Evolutionary conservation across 2,888 invertebrate genomes (phyloP).

Genomic region (Lithophane socia): DNA sequence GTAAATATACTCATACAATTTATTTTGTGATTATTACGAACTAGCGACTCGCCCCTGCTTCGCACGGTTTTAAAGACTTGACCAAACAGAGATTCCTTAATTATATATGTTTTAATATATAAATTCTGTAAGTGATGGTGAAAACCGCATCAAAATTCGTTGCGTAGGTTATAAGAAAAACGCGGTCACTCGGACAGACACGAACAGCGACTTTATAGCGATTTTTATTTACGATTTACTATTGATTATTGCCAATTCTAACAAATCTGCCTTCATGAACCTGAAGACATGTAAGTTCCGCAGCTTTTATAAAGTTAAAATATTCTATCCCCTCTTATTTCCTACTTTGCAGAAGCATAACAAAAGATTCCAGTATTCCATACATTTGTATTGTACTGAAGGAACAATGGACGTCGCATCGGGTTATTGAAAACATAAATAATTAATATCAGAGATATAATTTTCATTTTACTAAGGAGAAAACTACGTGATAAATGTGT

Average conservation of each 20-base stretch:
- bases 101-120: not conserved
- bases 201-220: too few relatives aligned
- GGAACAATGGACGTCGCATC: not conserved
- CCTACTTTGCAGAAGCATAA: not conserved
- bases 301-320: not conserved
- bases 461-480: not conserved
- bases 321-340: not conserved
- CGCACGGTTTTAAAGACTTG: not conserved
- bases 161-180: not conserved
- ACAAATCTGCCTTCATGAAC: not conserved
- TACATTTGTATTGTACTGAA: not conserved
- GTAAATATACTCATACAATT: not conserved
- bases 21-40: not conserved
- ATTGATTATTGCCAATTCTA: not conserved
- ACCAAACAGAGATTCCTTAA: not conserved
- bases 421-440: not conserved
- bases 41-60: too few relatives aligned
- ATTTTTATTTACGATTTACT: too few relatives aligned
- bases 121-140: too few relatives aligned
- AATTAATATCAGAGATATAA: too few relatives aligned
- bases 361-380: not conserved
- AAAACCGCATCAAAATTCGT: not conserved
- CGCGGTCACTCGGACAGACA: too few relatives aligned
- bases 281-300: not conserved
- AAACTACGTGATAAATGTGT: not conserved